phyloP scores from a whole-genome alignment of 2,113 vertebrate genomes.

The Bettongia penicillata region DNA sequence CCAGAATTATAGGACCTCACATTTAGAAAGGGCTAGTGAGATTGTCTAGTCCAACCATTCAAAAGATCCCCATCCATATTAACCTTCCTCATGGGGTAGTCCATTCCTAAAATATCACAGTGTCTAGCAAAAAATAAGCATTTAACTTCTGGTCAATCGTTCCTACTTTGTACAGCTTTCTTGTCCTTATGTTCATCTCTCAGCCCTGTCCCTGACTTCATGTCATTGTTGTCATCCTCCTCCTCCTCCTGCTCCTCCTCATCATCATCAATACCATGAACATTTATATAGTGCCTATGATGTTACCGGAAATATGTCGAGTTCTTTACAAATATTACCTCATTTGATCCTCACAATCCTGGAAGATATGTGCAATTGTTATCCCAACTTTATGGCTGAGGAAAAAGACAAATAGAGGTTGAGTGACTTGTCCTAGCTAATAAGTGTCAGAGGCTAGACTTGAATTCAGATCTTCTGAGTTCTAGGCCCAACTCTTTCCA shows the following conservation, averaged over 20 bases:
- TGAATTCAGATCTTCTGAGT: not conserved
- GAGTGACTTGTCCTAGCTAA: not conserved
- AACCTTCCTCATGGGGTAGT: not conserved
- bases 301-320: too few relatives aligned
- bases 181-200: too few relatives aligned
- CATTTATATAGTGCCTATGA: too few relatives aligned
- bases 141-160: not conserved
- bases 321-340: too few relatives aligned
- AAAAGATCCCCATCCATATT: not conserved
- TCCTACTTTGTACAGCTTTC: not conserved
- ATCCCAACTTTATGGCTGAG: not conserved
- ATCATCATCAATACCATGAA: not conserved
- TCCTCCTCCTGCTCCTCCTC: too few relatives aligned
- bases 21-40: not conserved
- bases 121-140: not conserved
- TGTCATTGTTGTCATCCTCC: not conserved
- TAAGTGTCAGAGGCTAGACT: not conserved
- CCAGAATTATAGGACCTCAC: not conserved
- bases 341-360: not conserved
- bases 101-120: not conserved
- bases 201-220: not conserved
- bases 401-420: not conserved
- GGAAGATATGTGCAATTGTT: not conserved
- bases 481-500: not conserved
- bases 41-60: not conserved